These are phyloP conservation scores for Porites rus DNA, from an alignment of 92 coral and sea anemone genomes.

Conservation along the genomic window DNA sequence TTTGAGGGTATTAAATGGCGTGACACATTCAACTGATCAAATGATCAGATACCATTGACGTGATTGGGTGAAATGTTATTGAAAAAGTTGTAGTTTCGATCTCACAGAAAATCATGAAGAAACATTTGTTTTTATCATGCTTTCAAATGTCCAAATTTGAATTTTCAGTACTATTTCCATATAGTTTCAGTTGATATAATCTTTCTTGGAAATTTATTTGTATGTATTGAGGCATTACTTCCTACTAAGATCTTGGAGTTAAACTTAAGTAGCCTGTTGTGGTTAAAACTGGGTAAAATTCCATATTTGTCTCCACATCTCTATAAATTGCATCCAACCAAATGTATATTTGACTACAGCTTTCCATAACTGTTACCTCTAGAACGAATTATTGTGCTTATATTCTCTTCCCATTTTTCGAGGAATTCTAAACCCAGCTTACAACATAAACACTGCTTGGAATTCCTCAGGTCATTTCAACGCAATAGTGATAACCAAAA, in stretches of 20 bases:
- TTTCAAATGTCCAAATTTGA: not conserved
- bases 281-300: no score
- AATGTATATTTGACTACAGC: not conserved
- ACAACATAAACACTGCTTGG: not conserved
- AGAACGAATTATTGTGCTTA: no score
- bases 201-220: not conserved
- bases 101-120: not conserved
- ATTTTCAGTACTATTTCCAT: not conserved
- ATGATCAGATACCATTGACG: no score
- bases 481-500: not conserved
- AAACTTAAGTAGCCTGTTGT: no score
- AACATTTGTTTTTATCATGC: not conserved
- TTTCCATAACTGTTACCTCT: not conserved
- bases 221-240: not conserved
- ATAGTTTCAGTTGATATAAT: no score
- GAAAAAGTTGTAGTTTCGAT: not conserved
- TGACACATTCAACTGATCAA: not conserved
- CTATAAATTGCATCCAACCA: no score
- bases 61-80: no score
- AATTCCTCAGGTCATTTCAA: slow-evolving; percentile 16
- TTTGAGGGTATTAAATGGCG: not conserved
- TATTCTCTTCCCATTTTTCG: slow-evolving; percentile 27
- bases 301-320: no score
- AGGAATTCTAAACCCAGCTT: not conserved
- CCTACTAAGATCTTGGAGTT: not conserved